Base-by-base conservation (phyloP, 2,797 vertebrate genomes). In the Xenentodon cancila region DNA sequence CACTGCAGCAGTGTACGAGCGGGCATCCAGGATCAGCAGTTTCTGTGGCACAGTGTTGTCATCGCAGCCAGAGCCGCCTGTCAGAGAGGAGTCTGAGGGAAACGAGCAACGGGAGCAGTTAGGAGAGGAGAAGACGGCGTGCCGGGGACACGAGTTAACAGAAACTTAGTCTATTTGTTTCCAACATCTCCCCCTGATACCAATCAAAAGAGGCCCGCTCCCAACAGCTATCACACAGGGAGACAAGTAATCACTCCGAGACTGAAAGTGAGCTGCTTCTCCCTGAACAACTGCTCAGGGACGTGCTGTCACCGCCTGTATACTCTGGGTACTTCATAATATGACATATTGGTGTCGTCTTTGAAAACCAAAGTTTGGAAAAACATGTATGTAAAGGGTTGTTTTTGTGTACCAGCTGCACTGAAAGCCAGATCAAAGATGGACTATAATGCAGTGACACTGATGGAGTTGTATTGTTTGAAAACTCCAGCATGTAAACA, bases 1-100 rank as follows among this genome's bases (percentile, higher is more conserved):
- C 75, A 99, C 97, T 0, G 98, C 98, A 0, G 97, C 97, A 0
- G 98, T 98, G 88, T 99, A 99, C 16, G 98, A 99, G 57, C 98
- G 95, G 43, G 98, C 98, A 21, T 99, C 98, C 44, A 99, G 92
- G 72, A 99, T 99, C 80, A 99, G 93, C 80, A 99, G 93, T 88
- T 99, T 99, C 87, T 97, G 97, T 16, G 95, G 95, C 3, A 93
- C 90, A 1, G 92, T 84, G n/a, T 89, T 88, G 11, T 94, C 93
- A 57, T 98, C 95, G 27, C 95, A 95, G 0, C 94, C 93, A 0
- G 97, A 92, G 67, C 94, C 94, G 0, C 93, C 94, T 0, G 95
- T 95, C 87, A 99, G 88, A 46, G 97, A 98, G 0, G 97, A 98
- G 88, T 98, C 97, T 99, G 91, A 15, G 25, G 77, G 37, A 40